These are phyloP conservation scores for Atta colombica DNA, from an alignment of 1,140 invertebrate genomes.

Conservation along the genomic window DNA sequence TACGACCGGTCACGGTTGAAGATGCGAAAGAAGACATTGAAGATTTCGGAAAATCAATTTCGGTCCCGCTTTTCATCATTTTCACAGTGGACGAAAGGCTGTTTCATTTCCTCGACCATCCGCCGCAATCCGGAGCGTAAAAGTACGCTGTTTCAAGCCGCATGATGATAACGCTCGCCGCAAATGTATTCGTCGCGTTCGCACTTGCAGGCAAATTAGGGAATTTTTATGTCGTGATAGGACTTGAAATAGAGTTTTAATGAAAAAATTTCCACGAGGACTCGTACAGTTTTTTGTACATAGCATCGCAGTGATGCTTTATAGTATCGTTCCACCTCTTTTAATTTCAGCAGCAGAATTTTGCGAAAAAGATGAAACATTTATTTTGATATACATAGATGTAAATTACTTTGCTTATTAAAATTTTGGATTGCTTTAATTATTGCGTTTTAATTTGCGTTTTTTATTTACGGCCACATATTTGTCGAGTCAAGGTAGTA, in stretches of 20 bases:
- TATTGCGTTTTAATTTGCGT: background rate
- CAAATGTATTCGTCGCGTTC: constrained; percentile 6
- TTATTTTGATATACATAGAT: background rate
- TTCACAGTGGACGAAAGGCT: constrained; percentile 39
- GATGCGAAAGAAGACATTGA: constrained; percentile 8
- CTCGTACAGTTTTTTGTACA: constrained; percentile 6
- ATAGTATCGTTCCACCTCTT: background rate
- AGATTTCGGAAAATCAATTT: background rate
- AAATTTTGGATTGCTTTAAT: background rate
- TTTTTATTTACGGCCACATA: background rate
- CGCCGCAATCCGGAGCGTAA: background rate
- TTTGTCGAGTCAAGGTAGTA: background rate
- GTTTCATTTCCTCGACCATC: constrained; percentile 55
- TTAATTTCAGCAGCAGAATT: background rate
- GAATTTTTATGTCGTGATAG: constrained; percentile 7
- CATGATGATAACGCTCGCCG: constrained; percentile 13
- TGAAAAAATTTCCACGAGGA: constrained; percentile 1
- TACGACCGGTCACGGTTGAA: constrained; percentile 34
- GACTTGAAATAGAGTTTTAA: background rate
- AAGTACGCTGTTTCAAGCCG: constrained; percentile 22
- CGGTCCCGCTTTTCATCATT: constrained; percentile 60
- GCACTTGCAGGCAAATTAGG: constrained; percentile 38
- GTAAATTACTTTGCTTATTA: constrained; percentile 1
- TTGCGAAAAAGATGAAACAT: background rate
- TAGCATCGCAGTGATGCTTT: background rate